phyloP scores from a whole-genome alignment of 2,113 vertebrate genomes.

The Gavialis gangeticus region DNA sequence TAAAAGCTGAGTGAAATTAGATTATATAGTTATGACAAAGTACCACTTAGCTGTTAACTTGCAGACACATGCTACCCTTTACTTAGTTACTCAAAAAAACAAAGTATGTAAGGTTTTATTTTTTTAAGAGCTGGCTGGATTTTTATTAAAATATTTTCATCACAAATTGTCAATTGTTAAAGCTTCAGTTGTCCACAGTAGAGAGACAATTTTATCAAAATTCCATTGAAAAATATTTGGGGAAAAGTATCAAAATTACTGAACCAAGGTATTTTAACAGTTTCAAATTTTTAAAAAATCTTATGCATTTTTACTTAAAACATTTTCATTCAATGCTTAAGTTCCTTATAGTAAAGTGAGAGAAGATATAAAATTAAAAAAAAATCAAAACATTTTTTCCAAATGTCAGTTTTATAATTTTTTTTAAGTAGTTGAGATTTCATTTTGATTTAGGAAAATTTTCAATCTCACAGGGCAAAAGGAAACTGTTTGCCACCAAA shows the following conservation, averaged over 20 bases:
- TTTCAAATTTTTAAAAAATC: too few relatives aligned
- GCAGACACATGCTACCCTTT: rapidly evolving
- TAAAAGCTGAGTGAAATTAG: neutral
- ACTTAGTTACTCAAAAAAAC: too few relatives aligned
- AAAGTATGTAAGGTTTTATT: neutral
- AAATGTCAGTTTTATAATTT: too few relatives aligned
- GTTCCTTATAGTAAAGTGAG: too few relatives aligned
- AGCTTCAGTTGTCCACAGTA: neutral
- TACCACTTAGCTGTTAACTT: neutral
- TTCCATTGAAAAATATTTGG: neutral
- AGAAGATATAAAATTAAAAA: too few relatives aligned
- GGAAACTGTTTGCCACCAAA: neutral
- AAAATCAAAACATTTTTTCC: too few relatives aligned
- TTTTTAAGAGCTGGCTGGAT: neutral
- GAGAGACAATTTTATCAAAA: neutral
- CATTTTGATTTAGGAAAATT: too few relatives aligned
- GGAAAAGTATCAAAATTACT: neutral
- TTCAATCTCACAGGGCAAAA: too few relatives aligned
- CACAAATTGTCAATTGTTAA: too few relatives aligned
- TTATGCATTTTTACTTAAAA: too few relatives aligned
- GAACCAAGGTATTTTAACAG: neutral
- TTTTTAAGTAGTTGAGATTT: too few relatives aligned
- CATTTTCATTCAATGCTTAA: too few relatives aligned
- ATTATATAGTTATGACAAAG: neutral
- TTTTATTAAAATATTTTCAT: neutral